Conservation (phyloP, 2,888 invertebrate species). For the Nipponacmea schrenckii region DNA sequence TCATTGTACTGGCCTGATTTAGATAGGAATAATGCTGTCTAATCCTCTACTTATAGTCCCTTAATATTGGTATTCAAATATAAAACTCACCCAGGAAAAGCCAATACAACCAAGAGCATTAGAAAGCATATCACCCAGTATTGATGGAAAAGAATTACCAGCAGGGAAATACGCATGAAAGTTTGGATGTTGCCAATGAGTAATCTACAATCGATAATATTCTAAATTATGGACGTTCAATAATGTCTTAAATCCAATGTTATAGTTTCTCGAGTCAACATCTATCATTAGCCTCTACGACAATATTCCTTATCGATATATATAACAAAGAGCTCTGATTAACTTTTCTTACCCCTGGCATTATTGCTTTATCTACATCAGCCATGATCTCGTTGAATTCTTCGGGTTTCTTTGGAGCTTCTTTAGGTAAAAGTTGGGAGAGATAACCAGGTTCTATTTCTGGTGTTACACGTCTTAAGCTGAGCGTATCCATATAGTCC, state of each 20-base stretch:
- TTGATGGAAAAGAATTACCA: constrained; percentile 96
- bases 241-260: no score
- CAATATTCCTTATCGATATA: no score
- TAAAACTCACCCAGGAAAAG: constrained; percentile 88
- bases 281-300: no score
- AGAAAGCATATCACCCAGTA: constrained; percentile 96
- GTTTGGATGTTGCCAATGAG: constrained; percentile 97
- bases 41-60: not conserved
- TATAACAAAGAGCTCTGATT: not conserved
- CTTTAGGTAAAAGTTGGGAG: constrained; percentile 53
- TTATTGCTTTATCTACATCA: constrained; percentile 63
- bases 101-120: constrained; percentile 97
- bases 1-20: no score
- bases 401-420: constrained; percentile 61
- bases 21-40: constrained; percentile 1
- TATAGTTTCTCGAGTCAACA: no score
- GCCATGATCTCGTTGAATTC: constrained; percentile 61
- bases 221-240: no score
- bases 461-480: constrained; percentile 53
- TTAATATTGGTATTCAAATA: not conserved
- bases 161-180: constrained; percentile 99
- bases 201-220: constrained; percentile 72
- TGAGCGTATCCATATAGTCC: constrained; percentile 62
- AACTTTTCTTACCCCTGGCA: constrained; percentile 66
- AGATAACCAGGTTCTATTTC: constrained; percentile 66